Evolutionary conservation across 2,888 invertebrate species (phyloP).

Genomic region (Selenia dentaria): DNA sequence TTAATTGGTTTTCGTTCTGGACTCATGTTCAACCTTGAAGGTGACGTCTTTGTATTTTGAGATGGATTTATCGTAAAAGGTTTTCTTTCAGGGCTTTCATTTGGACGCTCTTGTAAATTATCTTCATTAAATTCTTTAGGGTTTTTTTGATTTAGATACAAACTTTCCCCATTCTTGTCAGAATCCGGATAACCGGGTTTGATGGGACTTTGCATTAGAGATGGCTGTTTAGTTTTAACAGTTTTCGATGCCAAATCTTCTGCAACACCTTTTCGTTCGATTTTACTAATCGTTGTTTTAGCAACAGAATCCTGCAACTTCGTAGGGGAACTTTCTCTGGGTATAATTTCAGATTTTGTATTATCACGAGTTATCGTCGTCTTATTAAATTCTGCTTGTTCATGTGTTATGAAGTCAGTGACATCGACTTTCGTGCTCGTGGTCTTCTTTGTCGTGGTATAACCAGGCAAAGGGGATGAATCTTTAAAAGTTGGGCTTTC

Average conservation of each 20-base stretch:
- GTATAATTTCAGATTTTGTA: conserved; percentile 31
- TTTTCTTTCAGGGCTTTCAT: conserved; percentile 34
- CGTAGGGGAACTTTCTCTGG: conserved; percentile 52
- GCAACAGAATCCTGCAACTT: conserved; percentile 53
- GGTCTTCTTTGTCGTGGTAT: conserved; percentile 32
- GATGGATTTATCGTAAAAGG: conserved; percentile 12
- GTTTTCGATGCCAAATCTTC: too few species aligned
- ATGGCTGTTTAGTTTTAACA: too few species aligned
- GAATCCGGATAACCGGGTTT: too few species aligned
- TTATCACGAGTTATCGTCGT: conserved; percentile 28
- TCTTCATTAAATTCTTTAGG: not conserved
- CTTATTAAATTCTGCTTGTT: conserved; percentile 46
- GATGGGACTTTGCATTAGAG: too few species aligned
- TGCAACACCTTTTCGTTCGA: too few species aligned
- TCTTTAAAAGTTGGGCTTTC: conserved; percentile 55
- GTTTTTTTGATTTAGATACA: not conserved
- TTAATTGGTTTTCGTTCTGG: conserved; percentile 27
- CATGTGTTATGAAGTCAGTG: conserved; percentile 49
- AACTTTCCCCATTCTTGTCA: not conserved
- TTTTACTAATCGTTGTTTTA: conserved; percentile 27
- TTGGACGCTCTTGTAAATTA: conserved; percentile 2
- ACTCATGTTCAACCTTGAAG: not conserved
- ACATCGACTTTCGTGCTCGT: conserved; percentile 37
- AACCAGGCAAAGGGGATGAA: conserved; percentile 36
- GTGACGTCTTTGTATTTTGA: conserved; percentile 22